Conservation (phyloP, 2,888 invertebrate species). For the Synanthedon formicaeformis region DNA sequence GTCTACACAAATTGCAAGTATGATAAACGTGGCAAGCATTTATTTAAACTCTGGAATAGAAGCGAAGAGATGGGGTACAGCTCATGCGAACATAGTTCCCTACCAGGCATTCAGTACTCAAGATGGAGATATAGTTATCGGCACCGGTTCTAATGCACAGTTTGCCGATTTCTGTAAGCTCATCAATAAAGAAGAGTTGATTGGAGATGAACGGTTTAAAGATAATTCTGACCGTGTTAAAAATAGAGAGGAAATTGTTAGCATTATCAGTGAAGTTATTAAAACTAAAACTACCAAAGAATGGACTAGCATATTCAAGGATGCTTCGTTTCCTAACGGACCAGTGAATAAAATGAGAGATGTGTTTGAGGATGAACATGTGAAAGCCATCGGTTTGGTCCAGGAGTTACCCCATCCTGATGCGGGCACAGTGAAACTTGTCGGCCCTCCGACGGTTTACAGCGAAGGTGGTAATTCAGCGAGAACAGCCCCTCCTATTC, state of each 20-base stretch:
- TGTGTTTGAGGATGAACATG: slow-evolving; percentile 90
- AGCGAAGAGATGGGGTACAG: slow-evolving; percentile 88
- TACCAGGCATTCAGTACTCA: slow-evolving; percentile 90
- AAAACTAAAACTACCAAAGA: slow-evolving; percentile 76
- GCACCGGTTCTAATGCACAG: slow-evolving; percentile 87
- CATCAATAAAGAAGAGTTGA: slow-evolving; percentile 73
- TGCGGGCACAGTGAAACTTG: slow-evolving; percentile 79
- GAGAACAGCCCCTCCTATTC: slow-evolving; percentile 80
- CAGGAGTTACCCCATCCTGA: slow-evolving; percentile 77
- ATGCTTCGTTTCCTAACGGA: slow-evolving; percentile 86
- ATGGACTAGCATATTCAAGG: slow-evolving; percentile 80
- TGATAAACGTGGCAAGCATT: slow-evolving; percentile 91
- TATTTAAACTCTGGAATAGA: slow-evolving; percentile 88
- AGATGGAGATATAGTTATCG: slow-evolving; percentile 87
- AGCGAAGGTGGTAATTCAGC: slow-evolving; percentile 78
- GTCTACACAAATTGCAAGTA: slow-evolving; percentile 88
- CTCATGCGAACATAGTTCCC: slow-evolving; percentile 94
- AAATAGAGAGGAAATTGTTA: slow-evolving; percentile 78
- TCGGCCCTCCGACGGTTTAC: slow-evolving; percentile 89
- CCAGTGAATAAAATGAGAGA: slow-evolving; percentile 89
- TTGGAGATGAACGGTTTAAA: slow-evolving; percentile 72
- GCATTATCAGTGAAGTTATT: slow-evolving; percentile 70
- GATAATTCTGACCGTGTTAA: slow-evolving; percentile 82
- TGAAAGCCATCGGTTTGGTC: slow-evolving; percentile 78
- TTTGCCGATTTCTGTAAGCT: slow-evolving; percentile 79